A percentile compares a stretch with the other conserved stretches of the same genome.
Evolutionary conservation across 2,113 vertebrate species (phyloP).

Genomic region (Sorex araneus): DNA sequence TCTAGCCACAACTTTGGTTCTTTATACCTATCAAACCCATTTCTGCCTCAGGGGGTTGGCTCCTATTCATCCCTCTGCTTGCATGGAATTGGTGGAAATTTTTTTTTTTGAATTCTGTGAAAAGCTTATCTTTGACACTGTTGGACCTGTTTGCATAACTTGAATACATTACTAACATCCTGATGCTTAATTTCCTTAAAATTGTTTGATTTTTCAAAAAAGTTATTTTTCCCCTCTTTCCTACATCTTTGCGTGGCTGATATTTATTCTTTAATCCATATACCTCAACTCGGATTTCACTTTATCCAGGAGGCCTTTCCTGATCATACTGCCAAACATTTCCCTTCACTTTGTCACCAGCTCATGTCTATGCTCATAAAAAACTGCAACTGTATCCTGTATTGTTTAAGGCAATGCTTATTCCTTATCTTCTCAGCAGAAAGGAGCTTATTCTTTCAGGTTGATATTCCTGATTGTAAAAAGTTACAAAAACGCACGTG

Average conservation of each 20-base stretch:
- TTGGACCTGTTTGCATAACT: too few relatives aligned
- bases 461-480: slow-evolving; percentile 1
- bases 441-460: slow-evolving; percentile 29
- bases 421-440: slow-evolving; percentile 44
- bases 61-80: neutral
- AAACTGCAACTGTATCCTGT: neutral
- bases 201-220: too few relatives aligned
- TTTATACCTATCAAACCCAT: neutral
- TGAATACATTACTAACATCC: too few relatives aligned
- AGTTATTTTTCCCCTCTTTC: neutral
- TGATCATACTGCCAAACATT: neutral
- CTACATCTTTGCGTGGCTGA: neutral
- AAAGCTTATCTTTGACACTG: too few relatives aligned
- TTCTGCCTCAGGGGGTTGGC: neutral
- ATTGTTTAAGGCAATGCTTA: slow-evolving; percentile 34
- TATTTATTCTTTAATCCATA: neutral
- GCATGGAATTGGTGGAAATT: too few relatives aligned
- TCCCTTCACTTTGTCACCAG: neutral
- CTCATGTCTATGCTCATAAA: slow-evolving; percentile 2
- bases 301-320: neutral
- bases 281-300: slow-evolving; percentile 31
- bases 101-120: too few relatives aligned
- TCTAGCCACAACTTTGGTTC: neutral
- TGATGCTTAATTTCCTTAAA: too few relatives aligned
- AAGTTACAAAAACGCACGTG: too few relatives aligned